Evolutionary conservation across 2,888 invertebrate species (phyloP).

Genomic region (Yponomeuta sedellus): DNA sequence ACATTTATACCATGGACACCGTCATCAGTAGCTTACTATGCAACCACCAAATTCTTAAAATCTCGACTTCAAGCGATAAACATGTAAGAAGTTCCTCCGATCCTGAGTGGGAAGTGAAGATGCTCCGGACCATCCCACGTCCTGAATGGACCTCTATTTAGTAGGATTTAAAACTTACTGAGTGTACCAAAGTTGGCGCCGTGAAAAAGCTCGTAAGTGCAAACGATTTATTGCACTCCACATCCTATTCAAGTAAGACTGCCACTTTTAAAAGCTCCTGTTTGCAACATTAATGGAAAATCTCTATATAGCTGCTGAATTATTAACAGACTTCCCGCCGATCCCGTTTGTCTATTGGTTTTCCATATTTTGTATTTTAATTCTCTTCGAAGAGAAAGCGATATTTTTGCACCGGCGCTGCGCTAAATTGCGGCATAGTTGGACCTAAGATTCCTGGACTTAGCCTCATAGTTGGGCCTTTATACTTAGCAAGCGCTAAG

Average conservation of each 20-base stretch:
- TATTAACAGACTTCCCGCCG: not conserved
- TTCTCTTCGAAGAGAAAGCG: not conserved
- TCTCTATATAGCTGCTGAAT: not conserved
- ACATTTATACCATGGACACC: no score
- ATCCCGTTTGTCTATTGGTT: not conserved
- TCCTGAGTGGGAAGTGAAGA: not conserved
- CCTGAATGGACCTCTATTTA: not conserved
- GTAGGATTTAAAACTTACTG: not conserved
- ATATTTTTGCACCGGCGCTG: not conserved
- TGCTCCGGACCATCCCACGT: not conserved
- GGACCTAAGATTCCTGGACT: no score
- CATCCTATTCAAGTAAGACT: not conserved
- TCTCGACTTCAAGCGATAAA: no score
- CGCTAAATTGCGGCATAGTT: no score
- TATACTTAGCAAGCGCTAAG: no score
- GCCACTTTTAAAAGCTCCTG: not conserved
- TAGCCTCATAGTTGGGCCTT: no score
- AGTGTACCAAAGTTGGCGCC: not conserved
- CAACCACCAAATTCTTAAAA: no score
- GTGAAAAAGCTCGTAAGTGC: conserved; percentile 10
- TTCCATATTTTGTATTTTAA: not conserved
- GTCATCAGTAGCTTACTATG: no score
- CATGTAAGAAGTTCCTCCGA: no score
- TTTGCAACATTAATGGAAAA: not conserved
- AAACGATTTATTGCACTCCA: conserved; percentile 6